A percentile compares a stretch with the other conserved stretches of the same genome.
These are phyloP conservation scores for Polydesmus complanatus DNA, from an alignment of 2,888 invertebrate genomes.

Conservation along the genomic window DNA sequence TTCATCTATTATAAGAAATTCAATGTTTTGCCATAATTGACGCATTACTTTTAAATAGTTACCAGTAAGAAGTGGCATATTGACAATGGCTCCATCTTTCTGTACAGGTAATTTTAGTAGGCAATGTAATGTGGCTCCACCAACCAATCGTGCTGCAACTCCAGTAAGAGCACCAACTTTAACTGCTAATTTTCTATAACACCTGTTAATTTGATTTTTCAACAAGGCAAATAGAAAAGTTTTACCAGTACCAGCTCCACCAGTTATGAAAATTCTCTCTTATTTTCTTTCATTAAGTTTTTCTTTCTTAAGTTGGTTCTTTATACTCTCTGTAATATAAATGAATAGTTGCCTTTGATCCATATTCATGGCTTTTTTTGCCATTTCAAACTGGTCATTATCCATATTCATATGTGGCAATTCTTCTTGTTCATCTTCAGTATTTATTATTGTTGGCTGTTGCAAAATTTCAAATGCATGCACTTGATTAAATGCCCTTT, in stretches of 20 bases:
- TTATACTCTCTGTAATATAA: neutral
- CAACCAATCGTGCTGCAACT: constrained; percentile 7
- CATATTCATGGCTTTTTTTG: neutral
- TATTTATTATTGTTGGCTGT: neutral
- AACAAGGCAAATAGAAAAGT: neutral
- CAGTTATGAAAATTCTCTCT: constrained; percentile 1
- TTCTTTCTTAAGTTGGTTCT: neutral
- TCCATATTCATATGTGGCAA: neutral
- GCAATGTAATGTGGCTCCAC: constrained; percentile 1
- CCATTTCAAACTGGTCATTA: neutral
- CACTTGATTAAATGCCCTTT: neutral
- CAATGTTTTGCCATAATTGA: neutral
- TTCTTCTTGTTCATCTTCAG: neutral
- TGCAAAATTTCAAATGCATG: neutral
- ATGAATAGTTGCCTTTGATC: neutral
- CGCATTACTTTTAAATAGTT: constrained; percentile 5
- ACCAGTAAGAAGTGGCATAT: constrained; percentile 4
- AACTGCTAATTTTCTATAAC: neutral
- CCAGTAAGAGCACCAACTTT: constrained; percentile 8
- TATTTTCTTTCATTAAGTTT: too few relatives aligned
- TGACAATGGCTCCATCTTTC: constrained; percentile 6
- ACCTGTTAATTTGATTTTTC: neutral
- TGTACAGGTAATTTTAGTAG: constrained; percentile 5
- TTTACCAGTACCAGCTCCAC: neutral
- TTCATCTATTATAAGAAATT: constrained; percentile 8